Conservation (phyloP, 2,113 vertebrate species). For the Chloropsis hardwickii region DNA sequence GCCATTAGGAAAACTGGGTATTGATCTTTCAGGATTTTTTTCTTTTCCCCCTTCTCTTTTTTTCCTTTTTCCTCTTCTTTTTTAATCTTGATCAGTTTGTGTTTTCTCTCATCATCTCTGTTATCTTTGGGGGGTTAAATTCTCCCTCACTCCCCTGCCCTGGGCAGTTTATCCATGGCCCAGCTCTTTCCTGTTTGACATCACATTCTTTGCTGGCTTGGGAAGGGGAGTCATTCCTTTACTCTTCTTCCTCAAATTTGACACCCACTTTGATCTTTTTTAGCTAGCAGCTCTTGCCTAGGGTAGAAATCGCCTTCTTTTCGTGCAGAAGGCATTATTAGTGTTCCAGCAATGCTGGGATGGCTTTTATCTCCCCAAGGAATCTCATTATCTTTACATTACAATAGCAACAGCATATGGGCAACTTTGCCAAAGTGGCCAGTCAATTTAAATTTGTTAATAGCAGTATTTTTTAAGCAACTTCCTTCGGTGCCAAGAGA, state of each 20-base stretch:
- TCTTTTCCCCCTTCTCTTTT: not conserved
- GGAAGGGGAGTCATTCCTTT: not conserved
- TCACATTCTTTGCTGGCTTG: not conserved
- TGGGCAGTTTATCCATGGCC: not conserved
- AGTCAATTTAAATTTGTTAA: conserved; percentile 78
- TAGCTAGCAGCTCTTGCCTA: not conserved
- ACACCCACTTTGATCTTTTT: conserved; percentile 44
- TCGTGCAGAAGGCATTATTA: conserved; percentile 44
- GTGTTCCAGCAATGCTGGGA: conserved; percentile 51
- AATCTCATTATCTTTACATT: conserved; percentile 78
- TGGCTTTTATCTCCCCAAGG: conserved; percentile 70
- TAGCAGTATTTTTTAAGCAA: conserved; percentile 51
- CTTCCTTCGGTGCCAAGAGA: conserved; percentile 46
- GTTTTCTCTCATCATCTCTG: not conserved
- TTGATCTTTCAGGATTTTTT: not conserved
- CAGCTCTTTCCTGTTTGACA: not conserved
- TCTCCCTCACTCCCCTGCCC: not conserved
- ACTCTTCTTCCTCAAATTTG: not conserved
- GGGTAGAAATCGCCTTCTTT: not conserved
- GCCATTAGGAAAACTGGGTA: not conserved
- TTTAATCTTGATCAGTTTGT: not conserved
- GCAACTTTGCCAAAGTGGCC: conserved; percentile 57
- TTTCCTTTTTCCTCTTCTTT: not conserved
- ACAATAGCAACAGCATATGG: conserved; percentile 73
- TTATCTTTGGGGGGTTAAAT: not conserved